Base-by-base conservation (phyloP, 2,888 invertebrate genomes). In the Dascillus cervinus region DNA sequence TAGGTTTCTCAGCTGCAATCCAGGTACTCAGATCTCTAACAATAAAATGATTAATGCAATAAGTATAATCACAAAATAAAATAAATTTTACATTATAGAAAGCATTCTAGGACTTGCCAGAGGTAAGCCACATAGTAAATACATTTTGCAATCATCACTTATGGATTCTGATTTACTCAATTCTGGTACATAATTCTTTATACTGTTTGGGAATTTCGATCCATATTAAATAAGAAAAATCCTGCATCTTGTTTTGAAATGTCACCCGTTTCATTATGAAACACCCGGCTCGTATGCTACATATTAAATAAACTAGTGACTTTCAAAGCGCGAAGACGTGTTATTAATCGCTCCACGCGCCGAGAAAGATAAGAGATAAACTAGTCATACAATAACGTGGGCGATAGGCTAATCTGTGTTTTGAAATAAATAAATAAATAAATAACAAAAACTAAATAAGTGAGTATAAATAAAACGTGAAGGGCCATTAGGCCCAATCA, bases 161-260 rank as follows among this genome's bases (percentile, higher is more conserved):
- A 28, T 21, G n/a, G 19, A n/a, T 20, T 19, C 13, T 9, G 50
- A 47, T 13, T 47, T 44, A 8, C 24, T 32, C 8, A 59, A 23
- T 13, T 55, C 53, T 13, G 44, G 42, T 2, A 60, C 48, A 23
- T 50, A 47, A 15, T 41, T 31, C 37, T 43, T 43, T 8, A 62
- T 25, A 34, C 46, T 52, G 17, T 40, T 17, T 3, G 60, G 60
- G 60, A 59, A 49, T 62, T 62, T 34, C 59, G 44, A 36, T 62
- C 62, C 47, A 58, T 46, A 35, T 59, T 57, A 19, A 55, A 29
- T 11, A 61, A 42, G 36, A 58, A 59, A 42, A 51, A 52, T 8
- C 62, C 62, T 8, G 58, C 46, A 37, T 62, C 58, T 29, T 47
- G 44, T 35, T 53, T 51, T 5, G 38, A 32, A 12, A 55, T 33